phyloP scores from a whole-genome alignment of 1,140 invertebrate species.

The Psilanteris sp. region DNA sequence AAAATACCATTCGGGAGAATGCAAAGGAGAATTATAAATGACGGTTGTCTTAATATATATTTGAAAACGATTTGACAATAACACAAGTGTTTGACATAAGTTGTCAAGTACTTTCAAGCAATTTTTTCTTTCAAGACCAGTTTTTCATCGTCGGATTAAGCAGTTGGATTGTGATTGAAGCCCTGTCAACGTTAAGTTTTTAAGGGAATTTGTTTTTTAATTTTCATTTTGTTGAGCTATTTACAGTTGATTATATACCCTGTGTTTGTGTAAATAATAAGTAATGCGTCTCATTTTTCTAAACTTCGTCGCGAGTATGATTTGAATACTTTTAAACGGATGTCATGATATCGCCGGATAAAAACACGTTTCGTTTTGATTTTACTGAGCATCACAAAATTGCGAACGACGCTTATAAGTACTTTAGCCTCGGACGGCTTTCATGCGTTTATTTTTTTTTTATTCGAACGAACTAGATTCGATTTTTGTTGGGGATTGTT shows the following conservation, averaged over 20 bases:
- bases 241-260: neutral
- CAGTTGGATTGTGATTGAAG: no score
- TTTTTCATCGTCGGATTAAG: no score
- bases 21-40: no score
- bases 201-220: no score
- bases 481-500: slow-evolving; percentile 17
- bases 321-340: neutral
- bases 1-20: no score
- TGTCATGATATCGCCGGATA: slow-evolving; percentile 24
- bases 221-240: no score
- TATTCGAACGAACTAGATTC: slow-evolving; percentile 41
- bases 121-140: no score
- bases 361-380: slow-evolving; percentile 31
- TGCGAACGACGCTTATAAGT: slow-evolving; percentile 46
- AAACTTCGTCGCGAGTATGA: neutral
- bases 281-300: slow-evolving; percentile 5
- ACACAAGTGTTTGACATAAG: no score
- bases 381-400: slow-evolving; percentile 42
- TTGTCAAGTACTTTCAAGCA: no score
- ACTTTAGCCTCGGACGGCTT: slow-evolving; percentile 70
- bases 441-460: slow-evolving; percentile 38
- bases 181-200: no score
- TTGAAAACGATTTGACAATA: no score
- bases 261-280: neutral
- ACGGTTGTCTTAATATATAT: no score